A percentile compares a stretch with the other conserved stretches of the same genome.
Evolutionary conservation across 2,113 vertebrate species (phyloP).

Genomic region (Bujurquina vittata): DNA sequence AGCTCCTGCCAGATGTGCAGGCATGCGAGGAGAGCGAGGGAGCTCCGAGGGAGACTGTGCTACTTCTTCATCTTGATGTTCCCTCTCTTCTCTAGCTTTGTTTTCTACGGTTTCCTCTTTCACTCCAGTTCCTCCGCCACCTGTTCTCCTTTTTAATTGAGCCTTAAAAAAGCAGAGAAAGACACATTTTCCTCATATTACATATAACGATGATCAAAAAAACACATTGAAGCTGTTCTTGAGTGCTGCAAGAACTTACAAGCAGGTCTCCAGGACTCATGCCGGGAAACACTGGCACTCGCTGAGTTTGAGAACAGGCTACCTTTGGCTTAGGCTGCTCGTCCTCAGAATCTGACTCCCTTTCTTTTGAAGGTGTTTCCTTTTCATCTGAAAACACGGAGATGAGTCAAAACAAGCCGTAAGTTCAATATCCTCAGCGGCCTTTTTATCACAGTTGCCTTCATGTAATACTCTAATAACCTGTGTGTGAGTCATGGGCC

Average conservation of each 20-base stretch:
- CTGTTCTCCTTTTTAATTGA: slow-evolving; percentile 83
- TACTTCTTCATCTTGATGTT: slow-evolving; percentile 32
- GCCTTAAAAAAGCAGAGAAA: slow-evolving; percentile 75
- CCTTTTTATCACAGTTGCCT: neutral
- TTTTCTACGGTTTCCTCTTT: slow-evolving; percentile 18
- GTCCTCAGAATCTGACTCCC: slow-evolving; percentile 66
- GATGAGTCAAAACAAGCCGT: neutral
- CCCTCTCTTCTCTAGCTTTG: slow-evolving; percentile 21
- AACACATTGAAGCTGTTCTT: neutral
- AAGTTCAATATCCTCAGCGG: neutral
- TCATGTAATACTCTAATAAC: slow-evolving; percentile 64
- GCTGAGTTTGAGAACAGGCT: slow-evolving; percentile 57
- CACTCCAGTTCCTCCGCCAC: slow-evolving; percentile 65
- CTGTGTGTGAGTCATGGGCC: slow-evolving; percentile 83
- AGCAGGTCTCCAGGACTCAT: slow-evolving; percentile 84
- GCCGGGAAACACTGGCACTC: slow-evolving; percentile 84
- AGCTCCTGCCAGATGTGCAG: slow-evolving; percentile 60
- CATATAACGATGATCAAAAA: neutral
- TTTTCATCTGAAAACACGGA: slow-evolving; percentile 35
- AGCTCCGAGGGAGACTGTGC: slow-evolving; percentile 16
- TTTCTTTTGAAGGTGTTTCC: slow-evolving; percentile 16
- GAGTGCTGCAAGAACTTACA: slow-evolving; percentile 71
- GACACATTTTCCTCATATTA: neutral
- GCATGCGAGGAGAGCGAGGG: slow-evolving; percentile 54
- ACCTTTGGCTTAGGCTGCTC: slow-evolving; percentile 54